Percentiles rank a stretch among this genome's conserved stretches.
phyloP scores from a whole-genome alignment of 2,797 vertebrate genomes.

The Otus scops region DNA sequence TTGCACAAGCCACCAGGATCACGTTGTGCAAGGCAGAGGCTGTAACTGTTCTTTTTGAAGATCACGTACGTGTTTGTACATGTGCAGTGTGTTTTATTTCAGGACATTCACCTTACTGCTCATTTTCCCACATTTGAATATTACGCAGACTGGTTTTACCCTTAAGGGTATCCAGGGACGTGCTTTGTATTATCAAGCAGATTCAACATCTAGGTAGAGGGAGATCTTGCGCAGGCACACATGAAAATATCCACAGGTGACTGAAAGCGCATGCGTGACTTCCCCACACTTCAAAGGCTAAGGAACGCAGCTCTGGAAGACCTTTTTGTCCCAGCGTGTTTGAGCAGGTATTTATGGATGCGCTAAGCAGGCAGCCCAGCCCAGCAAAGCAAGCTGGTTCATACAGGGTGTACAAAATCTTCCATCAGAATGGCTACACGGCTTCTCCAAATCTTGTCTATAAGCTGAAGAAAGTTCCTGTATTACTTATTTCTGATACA shows the following conservation, averaged over 20 bases:
- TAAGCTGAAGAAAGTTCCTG: not conserved
- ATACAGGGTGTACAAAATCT: not conserved
- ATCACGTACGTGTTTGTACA: fast-evolving
- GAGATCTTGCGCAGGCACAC: not conserved
- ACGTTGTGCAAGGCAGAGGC: not conserved
- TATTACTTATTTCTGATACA: not conserved
- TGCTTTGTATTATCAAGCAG: not conserved
- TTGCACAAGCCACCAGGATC: not conserved
- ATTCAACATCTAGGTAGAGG: not conserved
- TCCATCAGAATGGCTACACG: not conserved
- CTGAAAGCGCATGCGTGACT: fast-evolving
- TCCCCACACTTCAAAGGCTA: not conserved
- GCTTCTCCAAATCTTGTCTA: not conserved
- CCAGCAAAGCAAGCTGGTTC: not conserved
- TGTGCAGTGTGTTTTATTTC: fast-evolving
- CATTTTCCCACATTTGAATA: not conserved
- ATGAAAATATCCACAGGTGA: not conserved
- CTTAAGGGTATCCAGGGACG: too few relatives aligned
- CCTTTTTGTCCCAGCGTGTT: not conserved
- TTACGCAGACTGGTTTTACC: not conserved
- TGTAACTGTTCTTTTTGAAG: not conserved
- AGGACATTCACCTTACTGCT: not conserved
- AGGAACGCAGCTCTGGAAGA: not conserved
- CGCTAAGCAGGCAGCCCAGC: not conserved
- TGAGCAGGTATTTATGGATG: not conserved